Conservation (phyloP, 2,888 invertebrate species). For the Lucinisca nassula region DNA sequence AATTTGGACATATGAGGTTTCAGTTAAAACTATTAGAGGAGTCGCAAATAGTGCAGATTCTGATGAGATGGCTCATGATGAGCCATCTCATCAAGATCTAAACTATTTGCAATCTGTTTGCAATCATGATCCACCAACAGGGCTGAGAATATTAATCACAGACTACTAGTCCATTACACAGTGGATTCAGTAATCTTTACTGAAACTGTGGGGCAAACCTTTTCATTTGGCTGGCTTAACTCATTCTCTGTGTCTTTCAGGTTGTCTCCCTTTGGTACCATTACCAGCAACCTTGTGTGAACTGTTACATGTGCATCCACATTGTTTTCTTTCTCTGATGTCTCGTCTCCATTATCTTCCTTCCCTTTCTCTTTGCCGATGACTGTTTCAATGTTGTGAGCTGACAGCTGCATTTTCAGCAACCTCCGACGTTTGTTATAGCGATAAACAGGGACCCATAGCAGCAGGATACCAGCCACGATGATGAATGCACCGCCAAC, state of each 20-base stretch:
- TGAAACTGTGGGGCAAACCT: no score
- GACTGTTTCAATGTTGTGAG: not conserved
- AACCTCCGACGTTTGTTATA: not conserved
- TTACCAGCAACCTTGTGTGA: not conserved
- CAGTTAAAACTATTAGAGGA: no score
- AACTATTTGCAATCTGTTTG: no score
- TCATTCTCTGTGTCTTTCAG: not conserved
- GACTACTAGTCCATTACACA: no score
- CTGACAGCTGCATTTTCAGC: not conserved
- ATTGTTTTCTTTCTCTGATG: not conserved
- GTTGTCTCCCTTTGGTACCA: not conserved
- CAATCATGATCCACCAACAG: no score
- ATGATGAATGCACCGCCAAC: constrained; percentile 94
- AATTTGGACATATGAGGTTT: no score
- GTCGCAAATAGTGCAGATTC: no score
- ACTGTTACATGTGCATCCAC: not conserved
- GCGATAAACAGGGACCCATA: constrained; percentile 65
- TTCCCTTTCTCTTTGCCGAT: not conserved
- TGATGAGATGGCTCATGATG: no score
- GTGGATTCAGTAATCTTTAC: no score
- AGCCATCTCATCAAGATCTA: no score
- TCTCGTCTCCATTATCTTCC: not conserved
- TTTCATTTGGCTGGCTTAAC: no score
- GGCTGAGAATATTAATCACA: no score
- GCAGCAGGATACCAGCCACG: constrained; percentile 90